Conservation (phyloP, 1,140 invertebrate species). For the Scaptomyza hsui region DNA sequence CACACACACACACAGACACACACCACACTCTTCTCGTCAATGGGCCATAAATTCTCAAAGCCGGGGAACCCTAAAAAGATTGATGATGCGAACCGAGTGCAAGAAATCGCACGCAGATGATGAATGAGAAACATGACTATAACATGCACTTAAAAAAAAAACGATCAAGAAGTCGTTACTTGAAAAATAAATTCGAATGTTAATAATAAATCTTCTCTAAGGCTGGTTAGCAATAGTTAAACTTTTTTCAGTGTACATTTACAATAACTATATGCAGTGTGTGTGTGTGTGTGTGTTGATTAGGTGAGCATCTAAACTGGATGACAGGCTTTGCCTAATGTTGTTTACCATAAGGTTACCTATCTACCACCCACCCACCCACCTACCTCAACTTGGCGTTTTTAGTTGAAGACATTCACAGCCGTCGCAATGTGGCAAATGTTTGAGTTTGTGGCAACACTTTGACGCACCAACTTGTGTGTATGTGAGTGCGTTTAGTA, state of each 20-base stretch:
- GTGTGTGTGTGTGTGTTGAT: slow-evolving; percentile 28
- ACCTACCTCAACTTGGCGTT: neutral
- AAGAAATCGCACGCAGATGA: slow-evolving; percentile 70
- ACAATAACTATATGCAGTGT: slow-evolving; percentile 16
- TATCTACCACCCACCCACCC: neutral
- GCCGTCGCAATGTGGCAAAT: slow-evolving; percentile 31
- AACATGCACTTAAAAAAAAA: slow-evolving; percentile 34
- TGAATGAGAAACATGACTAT: slow-evolving; percentile 60
- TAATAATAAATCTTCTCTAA: too few relatives aligned
- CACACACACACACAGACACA: slow-evolving; percentile 15
- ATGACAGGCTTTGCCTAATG: slow-evolving; percentile 60
- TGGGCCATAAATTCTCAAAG: slow-evolving; percentile 57
- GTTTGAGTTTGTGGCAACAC: slow-evolving; percentile 40
- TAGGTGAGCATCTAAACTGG: slow-evolving; percentile 39
- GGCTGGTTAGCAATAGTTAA: too few relatives aligned
- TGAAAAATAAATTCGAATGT: too few relatives aligned
- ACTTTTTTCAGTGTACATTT: neutral
- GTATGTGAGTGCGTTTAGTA: slow-evolving; percentile 15
- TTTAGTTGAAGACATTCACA: slow-evolving; percentile 15
- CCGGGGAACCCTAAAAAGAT: slow-evolving; percentile 48
- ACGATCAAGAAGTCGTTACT: too few relatives aligned
- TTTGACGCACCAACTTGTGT: slow-evolving; percentile 24
- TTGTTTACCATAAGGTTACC: slow-evolving; percentile 62
- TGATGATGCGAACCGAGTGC: slow-evolving; percentile 66
- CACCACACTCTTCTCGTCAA: slow-evolving; percentile 10